Base-by-base conservation (phyloP, 1,140 invertebrate genomes). In the Zaprionus ornatus region DNA sequence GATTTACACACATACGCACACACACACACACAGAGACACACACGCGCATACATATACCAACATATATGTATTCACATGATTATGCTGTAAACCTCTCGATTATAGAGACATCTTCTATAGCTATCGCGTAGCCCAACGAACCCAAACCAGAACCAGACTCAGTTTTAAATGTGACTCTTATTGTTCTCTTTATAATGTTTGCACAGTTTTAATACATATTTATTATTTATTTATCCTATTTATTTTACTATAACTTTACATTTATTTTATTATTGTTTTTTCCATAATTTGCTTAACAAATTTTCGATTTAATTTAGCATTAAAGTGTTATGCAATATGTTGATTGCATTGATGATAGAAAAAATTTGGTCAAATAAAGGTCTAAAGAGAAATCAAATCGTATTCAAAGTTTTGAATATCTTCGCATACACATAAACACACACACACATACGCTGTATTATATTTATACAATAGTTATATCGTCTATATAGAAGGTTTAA, bases 371-470 rank as follows among this genome's bases (percentile, higher is more conserved):
- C 52, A 71, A 79, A 56, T 75, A 25, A 86, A 77, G 15, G 75
- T 77, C 64, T 60, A 66, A 86, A 62, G 45, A 85, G 25, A 57
- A 45, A 72, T 72, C 40, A 71, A 77, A 90, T 90, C 88, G 88
- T 91, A 91, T 91, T 91, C 88, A 91, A 91, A 91, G 88, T 91
- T 91, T 81, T 82, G 80, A 83, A 88, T 83, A 74, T 67, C 45
- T 40, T 10, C 15, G 42, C 50, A 65, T 55, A 65, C 12, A 32
- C n/a, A 27, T 42, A 35, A 29, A 72, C n/a, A 74, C 23, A 57
- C n/a, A 45, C n/a, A 42, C 6, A 42, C 40, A 42, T 17, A 45
- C 40, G 40, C 40, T 45, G 40, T 45, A 45, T 45, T 45, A 45
- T 45, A 45, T 45, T 17, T 45, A 45, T 45, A 19, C n/a, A 45